Evolutionary conservation across 2,797 vertebrate species (phyloP), one percentile per base, ranked within the genome.

Genomic region (Lutjanus argentimaculatus): DNA sequence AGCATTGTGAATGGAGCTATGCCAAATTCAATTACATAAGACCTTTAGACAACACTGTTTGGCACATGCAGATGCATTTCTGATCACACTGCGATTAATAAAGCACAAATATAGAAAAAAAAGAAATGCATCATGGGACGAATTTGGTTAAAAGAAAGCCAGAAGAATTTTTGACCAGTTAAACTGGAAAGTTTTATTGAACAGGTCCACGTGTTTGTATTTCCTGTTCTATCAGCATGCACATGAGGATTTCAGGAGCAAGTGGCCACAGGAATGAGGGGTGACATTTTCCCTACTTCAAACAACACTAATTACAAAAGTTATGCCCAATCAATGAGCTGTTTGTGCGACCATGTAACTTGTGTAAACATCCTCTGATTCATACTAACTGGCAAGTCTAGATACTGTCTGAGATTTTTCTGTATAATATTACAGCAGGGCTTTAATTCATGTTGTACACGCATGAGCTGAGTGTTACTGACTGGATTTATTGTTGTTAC

Each of bases 1-100:
- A 51, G 67, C 52, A 57, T 46, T 40, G 10, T 71, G 62, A 78
- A 66, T 4, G 10, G 56, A 40, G 25, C 8, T 59, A 6, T 16
- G 64, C 43, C 68, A 69, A 57, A 75, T 67, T 66, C 14, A 71
- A 12, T 66, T 21, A 68, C 30, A 57, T 22, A 30, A 51, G 40
- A 67, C 43, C 10, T 57, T 64, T 1, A 13, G 13, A 67, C 48
- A 63, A 52, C 15, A 57, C 7, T 0, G 13, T 48, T 11, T 7
- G 30, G 36, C 30, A 40, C 25, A 45, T 25, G 15, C 19, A 36
- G 6, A 51, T 12, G 19, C 11, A 43, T 63, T 67, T 69, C 53
- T 65, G 22, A 40, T 52, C 22, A 45, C 6, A 42, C 19, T 30
- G 22, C 2, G 2, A 51, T 53, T 6, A 68, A 9, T 57, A 8